Evolutionary conservation across 35 echinoderm and acorn worm genomes (phyloP), one percentile per base, ranked within the genome.

Genomic region (Heliocidaris erythrogramma): DNA sequence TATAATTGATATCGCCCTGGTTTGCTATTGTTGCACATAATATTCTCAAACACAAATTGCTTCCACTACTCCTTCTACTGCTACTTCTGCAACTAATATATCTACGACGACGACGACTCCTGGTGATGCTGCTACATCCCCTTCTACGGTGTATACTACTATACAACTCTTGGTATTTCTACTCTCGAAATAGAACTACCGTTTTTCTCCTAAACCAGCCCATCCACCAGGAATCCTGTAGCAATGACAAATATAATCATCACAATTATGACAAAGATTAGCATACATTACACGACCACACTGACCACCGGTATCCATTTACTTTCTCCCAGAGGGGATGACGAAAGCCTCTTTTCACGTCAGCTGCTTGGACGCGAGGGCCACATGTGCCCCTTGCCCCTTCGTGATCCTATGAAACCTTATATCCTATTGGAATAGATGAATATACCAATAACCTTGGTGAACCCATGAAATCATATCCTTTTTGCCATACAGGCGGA

Each of bases 341-440:
- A 78, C 65, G 65, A 78, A 78, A 78, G 65, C 65, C 65, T 78
- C 65, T 78, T 78, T 71, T 78, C 65, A 27, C n/a, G 18, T 78
- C 65, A 78, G 65, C 65, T 78, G 65, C 65, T 78, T 7, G 8
- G 65, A 78, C 18, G 65, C 18, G 65, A 78, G 65, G 21, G 65
- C 65, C 65, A n/a, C 65, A 78, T 78, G 65, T 78, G 65, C 65
- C 65, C 61, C 65, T 24, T 78, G 65, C 65, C 65, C 65, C 27
- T 78, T 78, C 65, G 18, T 18, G 65, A 78, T 78, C 14, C 65
- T 78, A 78, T 78, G 65, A 78, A 78, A 78, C 65, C 8, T 27
- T 78, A 78, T 78, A 78, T 78, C 65, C 65, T 78, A 78, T 78
- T 78, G 27, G 65, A 78, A 78, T 78, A 78, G 65, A 78, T 78